Evolutionary conservation across 1,140 invertebrate genomes (phyloP).

Genomic region (Scaptodrosophila lebanonensis): DNA sequence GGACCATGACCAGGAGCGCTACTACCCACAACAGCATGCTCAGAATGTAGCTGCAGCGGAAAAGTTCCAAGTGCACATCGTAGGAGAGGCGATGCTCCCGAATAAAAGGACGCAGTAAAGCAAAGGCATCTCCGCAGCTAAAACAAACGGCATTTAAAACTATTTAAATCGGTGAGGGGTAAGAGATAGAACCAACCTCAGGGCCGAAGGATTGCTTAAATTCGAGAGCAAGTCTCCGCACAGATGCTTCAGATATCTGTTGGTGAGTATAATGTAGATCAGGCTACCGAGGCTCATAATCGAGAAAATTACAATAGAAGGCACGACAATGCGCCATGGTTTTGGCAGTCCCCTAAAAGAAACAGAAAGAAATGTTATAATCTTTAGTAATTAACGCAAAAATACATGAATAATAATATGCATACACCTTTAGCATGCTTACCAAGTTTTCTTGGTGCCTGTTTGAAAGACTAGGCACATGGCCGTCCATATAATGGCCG

Average conservation of each 20-base stretch:
- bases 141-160: neutral
- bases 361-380: neutral
- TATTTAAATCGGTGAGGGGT: neutral
- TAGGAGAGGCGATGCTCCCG: conserved; percentile 53
- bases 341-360: conserved; percentile 60
- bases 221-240: conserved; percentile 47
- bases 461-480: conserved; percentile 72
- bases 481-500: conserved; percentile 71
- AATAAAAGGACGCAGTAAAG: conserved; percentile 55
- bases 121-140: conserved; percentile 63
- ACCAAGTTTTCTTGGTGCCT: conserved; percentile 66
- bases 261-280: conserved; percentile 58
- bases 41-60: conserved; percentile 56
- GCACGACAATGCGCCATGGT: conserved; percentile 73
- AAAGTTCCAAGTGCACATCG: conserved; percentile 53
- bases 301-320: conserved; percentile 64
- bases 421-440: conserved; percentile 9
- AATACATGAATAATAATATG: too few relatives aligned
- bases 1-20: conserved; percentile 58
- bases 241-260: conserved; percentile 48
- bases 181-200: conserved; percentile 32
- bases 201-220: conserved; percentile 45
- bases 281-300: conserved; percentile 59
- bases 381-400: too few relatives aligned
- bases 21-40: conserved; percentile 60